Evolutionary conservation across 2,113 vertebrate genomes (phyloP), one percentile per base, ranked within the genome.

Genomic region (Prionailurus bengalensis): DNA sequence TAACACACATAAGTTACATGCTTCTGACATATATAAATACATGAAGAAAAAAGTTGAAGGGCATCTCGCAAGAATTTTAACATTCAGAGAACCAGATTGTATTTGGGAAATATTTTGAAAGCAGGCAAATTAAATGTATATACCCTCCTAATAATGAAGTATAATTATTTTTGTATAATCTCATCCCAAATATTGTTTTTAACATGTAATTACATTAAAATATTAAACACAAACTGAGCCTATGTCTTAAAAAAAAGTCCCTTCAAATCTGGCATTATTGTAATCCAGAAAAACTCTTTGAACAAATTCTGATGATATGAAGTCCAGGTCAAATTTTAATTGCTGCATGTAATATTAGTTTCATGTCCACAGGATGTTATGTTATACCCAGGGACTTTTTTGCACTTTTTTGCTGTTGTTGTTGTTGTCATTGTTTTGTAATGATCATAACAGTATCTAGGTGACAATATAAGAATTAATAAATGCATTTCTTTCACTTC

Each of bases 31-130:
- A 73, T n/a, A 25, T 53, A 71, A 70, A 71, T 73, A 78, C 55
- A 23, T 66, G 29, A 19, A 65, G 25, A 16, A 78, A 83, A 80
- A 29, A 21, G 14, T 71, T 76, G n/a, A 3, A 51, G 1, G 25
- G 27, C 39, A 92, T 4, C 14, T 17, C 31, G 51, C 25, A 65
- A 85, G 21, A 53, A 63, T 88, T 88, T 74, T 58, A 89, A 31
- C 14, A 81, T 70, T 65, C n/a, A 58, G 29, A 36, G 33, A 76
- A 68, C 23, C 27, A 29, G 4, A 58, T 55, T 13, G 2, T 74
- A 61, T 51, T 85, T 92, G 13, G 17, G 53, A 97, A 95, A 70
- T 31, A 95, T 33, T 55, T 94, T 61, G 27, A 85, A 89, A 85
- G 9, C 5, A 81, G 4, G 3, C 5, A 89, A 45, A 74, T 74